A percentile compares a stretch with the other conserved stretches of the same genome.
These are phyloP conservation scores for Melieria picta DNA, from an alignment of 2,888 invertebrate species.

Conservation along the genomic window DNA sequence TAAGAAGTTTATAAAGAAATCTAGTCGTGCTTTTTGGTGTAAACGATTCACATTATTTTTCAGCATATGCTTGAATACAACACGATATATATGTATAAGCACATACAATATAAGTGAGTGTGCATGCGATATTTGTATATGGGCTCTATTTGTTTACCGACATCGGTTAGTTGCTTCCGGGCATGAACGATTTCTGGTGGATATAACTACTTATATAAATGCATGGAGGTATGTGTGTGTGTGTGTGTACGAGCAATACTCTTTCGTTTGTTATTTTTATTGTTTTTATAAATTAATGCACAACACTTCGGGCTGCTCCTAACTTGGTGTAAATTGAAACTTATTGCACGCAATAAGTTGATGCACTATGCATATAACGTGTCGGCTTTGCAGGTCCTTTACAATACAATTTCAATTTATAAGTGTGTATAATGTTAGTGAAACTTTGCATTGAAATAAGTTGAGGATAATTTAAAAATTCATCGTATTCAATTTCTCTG, in stretches of 20 bases:
- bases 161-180: no score
- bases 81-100: background rate
- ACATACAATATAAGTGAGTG: background rate
- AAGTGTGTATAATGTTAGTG: background rate
- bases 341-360: constrained; percentile 1
- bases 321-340: no score
- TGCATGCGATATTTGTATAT: no score
- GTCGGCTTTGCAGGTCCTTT: background rate
- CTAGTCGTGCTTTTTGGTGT: no score
- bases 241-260: background rate
- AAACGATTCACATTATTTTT: background rate
- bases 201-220: background rate
- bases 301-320: no score
- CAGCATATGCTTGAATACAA: background rate
- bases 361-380: background rate
- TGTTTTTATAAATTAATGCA: no score
- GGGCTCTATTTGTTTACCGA: no score
- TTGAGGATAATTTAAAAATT: no score
- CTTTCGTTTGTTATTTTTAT: background rate
- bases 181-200: background rate
- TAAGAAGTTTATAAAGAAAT: no score
- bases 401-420: constrained; percentile 1
- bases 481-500: no score
- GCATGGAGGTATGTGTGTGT: constrained; percentile 1
- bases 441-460: no score